phyloP scores from a whole-genome alignment of 2,113 vertebrate genomes.

The Bubo blakistoni region DNA sequence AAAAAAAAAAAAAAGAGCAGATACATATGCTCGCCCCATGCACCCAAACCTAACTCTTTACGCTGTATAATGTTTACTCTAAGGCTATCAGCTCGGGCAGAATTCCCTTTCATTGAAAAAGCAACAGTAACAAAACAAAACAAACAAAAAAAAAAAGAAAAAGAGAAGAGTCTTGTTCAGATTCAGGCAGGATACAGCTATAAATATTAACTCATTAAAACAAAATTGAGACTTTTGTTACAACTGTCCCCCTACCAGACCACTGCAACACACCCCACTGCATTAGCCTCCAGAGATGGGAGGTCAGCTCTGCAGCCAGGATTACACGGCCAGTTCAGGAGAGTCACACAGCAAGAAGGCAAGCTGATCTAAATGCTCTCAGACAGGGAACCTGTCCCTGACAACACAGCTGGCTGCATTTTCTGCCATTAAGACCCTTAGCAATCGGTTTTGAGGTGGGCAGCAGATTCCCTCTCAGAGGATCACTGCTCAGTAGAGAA shows the following conservation, averaged over 20 bases:
- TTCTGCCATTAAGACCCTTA: not conserved
- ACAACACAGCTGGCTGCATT: not conserved
- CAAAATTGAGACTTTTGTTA: not conserved
- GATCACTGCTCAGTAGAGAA: not conserved
- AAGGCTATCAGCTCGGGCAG: not conserved
- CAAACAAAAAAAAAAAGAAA: not conserved
- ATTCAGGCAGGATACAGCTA: not conserved
- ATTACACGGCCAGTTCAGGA: not conserved
- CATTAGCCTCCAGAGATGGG: not conserved
- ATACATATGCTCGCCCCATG: not conserved
- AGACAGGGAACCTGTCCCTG: not conserved
- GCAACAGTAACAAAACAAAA: not conserved
- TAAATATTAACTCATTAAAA: not conserved
- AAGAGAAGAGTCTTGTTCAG: not conserved
- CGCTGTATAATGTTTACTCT: not conserved
- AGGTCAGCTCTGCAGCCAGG: not conserved
- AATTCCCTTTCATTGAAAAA: not conserved
- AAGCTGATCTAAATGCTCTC: not conserved
- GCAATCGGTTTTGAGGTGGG: not conserved
- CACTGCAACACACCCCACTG: not conserved
- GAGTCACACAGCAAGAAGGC: not conserved
- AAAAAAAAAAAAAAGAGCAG: not conserved
- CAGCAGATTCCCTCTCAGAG: not conserved
- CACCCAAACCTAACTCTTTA: not conserved
- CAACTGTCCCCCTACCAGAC: not conserved